Percentiles rank a stretch among this genome's conserved stretches.
phyloP scores from a whole-genome alignment of 2,113 vertebrate genomes.

The Amblyopsis rosae region DNA sequence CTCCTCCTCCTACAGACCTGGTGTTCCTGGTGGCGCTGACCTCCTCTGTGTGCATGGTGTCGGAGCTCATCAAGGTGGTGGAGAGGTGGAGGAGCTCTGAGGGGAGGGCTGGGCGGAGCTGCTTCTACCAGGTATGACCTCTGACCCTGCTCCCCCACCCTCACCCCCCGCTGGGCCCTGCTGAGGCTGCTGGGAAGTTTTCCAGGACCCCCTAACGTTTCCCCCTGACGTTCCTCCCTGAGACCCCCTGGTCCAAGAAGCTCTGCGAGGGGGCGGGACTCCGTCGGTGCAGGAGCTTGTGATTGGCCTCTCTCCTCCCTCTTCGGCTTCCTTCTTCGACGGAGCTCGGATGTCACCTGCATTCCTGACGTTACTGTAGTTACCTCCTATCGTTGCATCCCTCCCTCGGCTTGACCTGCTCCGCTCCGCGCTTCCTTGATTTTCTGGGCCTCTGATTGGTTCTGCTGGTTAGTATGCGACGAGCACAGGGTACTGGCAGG shows the following conservation, averaged over 20 bases:
- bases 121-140: slow-evolving; percentile 95
- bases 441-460: slow-evolving; percentile 28
- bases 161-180: slow-evolving; percentile 39
- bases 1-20: slow-evolving; percentile 79
- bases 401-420: too few species aligned
- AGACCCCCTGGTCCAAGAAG: not conserved
- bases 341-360: slow-evolving; percentile 40
- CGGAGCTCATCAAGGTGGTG: slow-evolving; percentile 91
- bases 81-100: slow-evolving; percentile 83
- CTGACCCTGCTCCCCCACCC: slow-evolving; percentile 52
- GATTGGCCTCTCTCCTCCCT: not conserved
- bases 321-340: slow-evolving; percentile 21
- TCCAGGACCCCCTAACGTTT: slow-evolving; percentile 6
- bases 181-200: slow-evolving; percentile 22
- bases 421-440: not conserved
- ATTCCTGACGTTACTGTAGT: slow-evolving; percentile 57
- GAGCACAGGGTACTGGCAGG: not conserved
- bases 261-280: slow-evolving; percentile 33
- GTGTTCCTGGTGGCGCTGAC: slow-evolving; percentile 92
- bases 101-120: slow-evolving; percentile 70
- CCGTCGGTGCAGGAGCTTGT: slow-evolving; percentile 18
- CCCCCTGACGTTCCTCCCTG: slow-evolving; percentile 12
- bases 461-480: not conserved
- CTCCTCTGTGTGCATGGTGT: slow-evolving; percentile 92
- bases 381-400: slow-evolving; percentile 1